Evolutionary conservation across 92 coral and sea anemone species (phyloP), one percentile per base, ranked within the genome.

Genomic region (Heteractis magnifica): DNA sequence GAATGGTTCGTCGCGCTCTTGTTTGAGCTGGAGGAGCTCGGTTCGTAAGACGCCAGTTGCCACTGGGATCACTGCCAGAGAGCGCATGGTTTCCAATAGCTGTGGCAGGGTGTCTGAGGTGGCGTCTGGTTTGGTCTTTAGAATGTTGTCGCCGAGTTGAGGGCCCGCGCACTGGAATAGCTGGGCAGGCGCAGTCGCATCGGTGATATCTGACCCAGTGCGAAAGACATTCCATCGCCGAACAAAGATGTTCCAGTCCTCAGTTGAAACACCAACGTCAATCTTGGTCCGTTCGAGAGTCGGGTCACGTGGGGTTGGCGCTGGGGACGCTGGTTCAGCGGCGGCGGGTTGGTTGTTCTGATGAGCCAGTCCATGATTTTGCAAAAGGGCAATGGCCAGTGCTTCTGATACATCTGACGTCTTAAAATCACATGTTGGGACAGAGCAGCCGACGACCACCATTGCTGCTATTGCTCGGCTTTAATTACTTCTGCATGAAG

Each of bases 141-240:
- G 89, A n/a, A 90, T 62, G 74, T 75, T 83, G 86, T 93, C 92
- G 12, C 94, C 97, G 5, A 93, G 91, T 14, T 77, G 84, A 50
- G 88, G 65, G 6, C 90, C 88, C 12, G 94, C 91, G 51, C 93
- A 90, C 62, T 90, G 89, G 79, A 90, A 90, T 1, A 90, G 82
- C 85, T 90, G 96, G 14, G 90, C 58, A 14, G 93, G 86, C 4
- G 96, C 92, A 19, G 94, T 81, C 4, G 84, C 49, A 6, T 90
- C 91, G 52, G 65, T 74, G 50, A 90, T 81, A 59, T 94, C 92
- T 0, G 92, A 93, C 10, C 92, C 91, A 1, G 71, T 60, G 2
- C 77, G 73, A 83, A 93, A 93, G n/a, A 93, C 92, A 21, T 86
- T 81, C 94, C 94, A 92, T 77, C 93, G 87, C 10, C 90, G 73